Percentiles rank a stretch among this genome's conserved stretches.
Conservation (phyloP, 2,797 vertebrate species). For the Hippoglossus hippoglossus region DNA sequence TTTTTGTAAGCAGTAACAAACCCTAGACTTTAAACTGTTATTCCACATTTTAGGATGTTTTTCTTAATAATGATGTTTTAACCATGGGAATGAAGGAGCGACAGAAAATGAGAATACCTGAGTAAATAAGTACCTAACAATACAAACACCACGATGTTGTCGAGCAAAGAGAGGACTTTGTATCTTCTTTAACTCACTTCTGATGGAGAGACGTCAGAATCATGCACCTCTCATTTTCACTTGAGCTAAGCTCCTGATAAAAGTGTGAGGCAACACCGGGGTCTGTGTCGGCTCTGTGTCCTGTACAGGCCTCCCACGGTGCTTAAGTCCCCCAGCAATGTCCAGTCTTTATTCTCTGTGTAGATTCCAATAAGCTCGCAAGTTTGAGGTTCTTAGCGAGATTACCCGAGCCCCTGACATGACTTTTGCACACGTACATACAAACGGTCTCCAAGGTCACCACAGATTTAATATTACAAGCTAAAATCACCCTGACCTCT, state of each 20-base stretch:
- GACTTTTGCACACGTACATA: slow-evolving; percentile 5
- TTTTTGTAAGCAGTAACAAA: no score
- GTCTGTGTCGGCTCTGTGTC: slow-evolving; percentile 1
- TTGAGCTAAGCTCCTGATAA: background rate
- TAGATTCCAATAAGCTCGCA: slow-evolving; percentile 12
- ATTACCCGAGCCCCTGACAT: slow-evolving; percentile 27
- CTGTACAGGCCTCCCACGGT: background rate
- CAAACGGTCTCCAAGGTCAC: background rate
- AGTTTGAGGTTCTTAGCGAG: background rate
- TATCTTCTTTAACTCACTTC: no score
- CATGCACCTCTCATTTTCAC: no score
- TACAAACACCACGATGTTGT: no score
- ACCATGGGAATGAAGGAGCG: no score
- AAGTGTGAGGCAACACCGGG: no score
- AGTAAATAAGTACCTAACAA: no score
- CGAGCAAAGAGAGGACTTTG: no score
- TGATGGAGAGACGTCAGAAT: background rate
- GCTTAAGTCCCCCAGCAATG: slow-evolving; percentile 5
- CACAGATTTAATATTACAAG: slow-evolving; percentile 23
- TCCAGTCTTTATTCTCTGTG: background rate
- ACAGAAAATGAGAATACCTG: no score
- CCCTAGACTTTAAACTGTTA: no score
- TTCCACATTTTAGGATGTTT: no score
- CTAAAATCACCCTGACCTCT: background rate
- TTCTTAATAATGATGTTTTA: background rate